These are phyloP conservation scores for Jordanella pulchra DNA, from an alignment of 2,797 vertebrate species.

Conservation along the genomic window DNA sequence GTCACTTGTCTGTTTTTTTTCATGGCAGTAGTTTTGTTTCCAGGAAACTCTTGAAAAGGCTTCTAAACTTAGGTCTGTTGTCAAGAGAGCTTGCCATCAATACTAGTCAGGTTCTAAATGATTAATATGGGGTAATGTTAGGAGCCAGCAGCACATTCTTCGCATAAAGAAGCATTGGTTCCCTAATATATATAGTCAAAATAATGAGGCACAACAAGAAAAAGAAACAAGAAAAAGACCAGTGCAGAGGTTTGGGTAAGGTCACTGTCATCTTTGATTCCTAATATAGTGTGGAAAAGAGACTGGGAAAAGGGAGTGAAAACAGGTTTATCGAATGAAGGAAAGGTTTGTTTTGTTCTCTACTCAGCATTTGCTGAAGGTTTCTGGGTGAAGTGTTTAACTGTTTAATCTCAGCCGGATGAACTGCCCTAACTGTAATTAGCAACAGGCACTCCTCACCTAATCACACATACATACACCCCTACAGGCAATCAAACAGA, in stretches of 20 bases:
- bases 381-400: constrained; percentile 47
- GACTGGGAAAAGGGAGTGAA: constrained; percentile 54
- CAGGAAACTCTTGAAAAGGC: constrained; percentile 56
- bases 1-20: constrained; percentile 23
- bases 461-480: too few relatives aligned
- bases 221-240: constrained; percentile 44
- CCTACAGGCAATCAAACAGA: too few relatives aligned
- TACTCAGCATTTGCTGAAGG: constrained; percentile 47
- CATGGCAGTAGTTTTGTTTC: constrained; percentile 53
- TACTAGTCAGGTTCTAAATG: constrained; percentile 4
- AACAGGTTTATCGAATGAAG: constrained; percentile 63
- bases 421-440: constrained; percentile 29
- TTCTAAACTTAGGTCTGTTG: constrained; percentile 51
- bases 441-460: constrained; percentile 12
- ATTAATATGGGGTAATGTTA: constrained; percentile 9
- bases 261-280: constrained; percentile 68
- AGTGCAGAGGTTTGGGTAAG: constrained; percentile 51
- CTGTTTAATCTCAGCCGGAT: constrained; percentile 65
- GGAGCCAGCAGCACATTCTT: not conserved
- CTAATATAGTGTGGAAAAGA: constrained; percentile 63
- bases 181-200: not conserved
- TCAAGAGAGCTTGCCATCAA: constrained; percentile 20
- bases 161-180: constrained; percentile 1
- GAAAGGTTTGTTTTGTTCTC: constrained; percentile 66
- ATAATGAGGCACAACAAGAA: not conserved